A percentile compares a stretch with the other conserved stretches of the same genome.
phyloP scores from a whole-genome alignment of 2,888 invertebrate genomes.

The Furcula furcula region DNA sequence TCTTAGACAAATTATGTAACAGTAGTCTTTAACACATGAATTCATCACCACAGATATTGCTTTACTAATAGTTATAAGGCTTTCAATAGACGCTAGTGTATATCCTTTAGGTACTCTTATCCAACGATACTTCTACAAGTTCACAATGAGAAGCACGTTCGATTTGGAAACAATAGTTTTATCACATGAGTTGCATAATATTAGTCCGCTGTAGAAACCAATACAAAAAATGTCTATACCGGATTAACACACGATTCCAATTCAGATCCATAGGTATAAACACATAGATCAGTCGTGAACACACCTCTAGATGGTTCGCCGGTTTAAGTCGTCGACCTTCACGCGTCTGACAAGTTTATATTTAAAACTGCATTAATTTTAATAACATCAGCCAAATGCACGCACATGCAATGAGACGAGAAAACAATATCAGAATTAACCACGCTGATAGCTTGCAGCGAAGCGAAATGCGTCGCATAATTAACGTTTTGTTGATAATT shows the following conservation, averaged over 20 bases:
- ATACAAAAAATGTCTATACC: too few species aligned
- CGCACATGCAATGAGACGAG: neutral
- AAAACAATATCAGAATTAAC: constrained; percentile 11
- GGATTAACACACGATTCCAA: too few species aligned
- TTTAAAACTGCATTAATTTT: neutral
- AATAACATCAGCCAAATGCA: neutral
- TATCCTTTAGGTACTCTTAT: too few species aligned
- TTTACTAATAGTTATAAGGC: too few species aligned
- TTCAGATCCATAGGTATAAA: neutral
- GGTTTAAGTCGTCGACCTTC: neutral
- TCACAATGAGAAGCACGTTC: neutral
- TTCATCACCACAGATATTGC: too few species aligned
- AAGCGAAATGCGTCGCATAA: constrained; percentile 7
- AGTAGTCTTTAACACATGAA: too few species aligned
- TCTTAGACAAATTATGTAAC: too few species aligned
- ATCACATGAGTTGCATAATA: too few species aligned
- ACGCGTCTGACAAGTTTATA: neutral
- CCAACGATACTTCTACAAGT: too few species aligned
- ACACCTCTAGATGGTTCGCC: neutral
- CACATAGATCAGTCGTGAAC: neutral
- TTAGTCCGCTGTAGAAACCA: too few species aligned
- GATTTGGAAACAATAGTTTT: too few species aligned
- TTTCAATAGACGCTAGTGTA: too few species aligned
- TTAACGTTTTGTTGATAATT: neutral
- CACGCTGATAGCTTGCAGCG: constrained; percentile 15